Base-by-base conservation (phyloP, 2,113 vertebrate species). In the Lampris incognitus region DNA sequence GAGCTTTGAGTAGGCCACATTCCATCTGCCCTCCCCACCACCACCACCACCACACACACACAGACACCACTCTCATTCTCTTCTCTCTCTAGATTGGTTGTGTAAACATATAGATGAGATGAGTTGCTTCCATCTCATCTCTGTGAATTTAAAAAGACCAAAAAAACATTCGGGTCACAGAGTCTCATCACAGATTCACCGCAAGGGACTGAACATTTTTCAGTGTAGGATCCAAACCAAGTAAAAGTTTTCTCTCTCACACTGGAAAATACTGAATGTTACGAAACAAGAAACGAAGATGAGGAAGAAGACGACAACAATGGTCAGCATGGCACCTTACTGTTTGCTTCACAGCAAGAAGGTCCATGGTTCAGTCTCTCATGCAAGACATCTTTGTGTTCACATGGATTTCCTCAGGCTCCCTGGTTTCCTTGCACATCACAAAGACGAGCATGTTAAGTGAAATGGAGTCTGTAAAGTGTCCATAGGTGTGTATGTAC, bases 41-140 rank as follows among this genome's bases (percentile, higher is more conserved):
- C 55, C 40, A 13, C 3, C 5, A 40, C 57, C 36, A 36, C 39
- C 38, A 9, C 37, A 8, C 1, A 39, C 57, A 39, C 57, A 57
- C 56, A 54, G 63, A 3, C 52, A 7, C 66, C 57, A 39, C 57
- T 61, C 56, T 57, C 66, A 3, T 46, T 10, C 66, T 10, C n/a
- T 68, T 57, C 69, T 44, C 51, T 71, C 57, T 37, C 40, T 68
- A 49, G 39, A 49, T 64, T 59, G 6, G 9, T 56, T 13, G 37
- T 82, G 75, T 89, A 89, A 91, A 92, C 83, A 86, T 59, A 48
- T 24, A n/a, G 54, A 36, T 48, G 46, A 41, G 78, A 48, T 39
- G 57, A 70, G 64, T 3, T 67, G 65, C 79, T 82, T 81, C 72
- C 85, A 83, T 75, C 50, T 78, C 50, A 56, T 67, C 63, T 56